phyloP scores from a whole-genome alignment of 1,140 invertebrate genomes.

The Parasteatoda tepidariorum region DNA sequence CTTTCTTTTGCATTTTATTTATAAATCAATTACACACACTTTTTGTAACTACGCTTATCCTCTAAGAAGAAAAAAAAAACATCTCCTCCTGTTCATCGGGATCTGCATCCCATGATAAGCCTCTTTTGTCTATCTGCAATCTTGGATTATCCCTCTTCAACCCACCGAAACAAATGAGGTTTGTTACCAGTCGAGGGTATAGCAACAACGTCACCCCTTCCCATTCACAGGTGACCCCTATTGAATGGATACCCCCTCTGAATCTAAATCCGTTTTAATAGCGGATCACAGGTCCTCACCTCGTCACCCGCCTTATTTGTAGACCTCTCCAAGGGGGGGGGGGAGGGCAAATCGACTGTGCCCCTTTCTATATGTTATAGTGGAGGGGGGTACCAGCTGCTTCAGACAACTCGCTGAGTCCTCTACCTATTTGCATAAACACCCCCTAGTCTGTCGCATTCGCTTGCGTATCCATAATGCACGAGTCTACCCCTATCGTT shows the following conservation, averaged over 20 bases:
- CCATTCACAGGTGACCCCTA: conserved; percentile 30
- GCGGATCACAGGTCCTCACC: conserved; percentile 27
- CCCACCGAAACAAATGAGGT: background rate
- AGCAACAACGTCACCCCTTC: background rate
- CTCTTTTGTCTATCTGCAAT: background rate
- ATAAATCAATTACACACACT: too few relatives aligned
- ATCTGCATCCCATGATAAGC: too few relatives aligned
- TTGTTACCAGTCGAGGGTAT: background rate
- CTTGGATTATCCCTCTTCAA: background rate
- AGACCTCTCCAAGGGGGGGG: background rate
- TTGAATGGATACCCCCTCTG: background rate
- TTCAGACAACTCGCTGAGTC: conserved; percentile 33
- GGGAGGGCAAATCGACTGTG: conserved; percentile 22
- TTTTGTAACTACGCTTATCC: too few relatives aligned
- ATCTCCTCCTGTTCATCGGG: too few relatives aligned
- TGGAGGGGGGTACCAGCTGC: conserved; percentile 20
- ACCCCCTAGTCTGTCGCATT: conserved; percentile 26
- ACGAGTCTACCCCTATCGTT: background rate
- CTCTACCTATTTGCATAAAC: conserved; percentile 53
- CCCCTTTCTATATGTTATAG: conserved; percentile 16
- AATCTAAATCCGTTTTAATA: conserved; percentile 40
- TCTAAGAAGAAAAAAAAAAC: too few relatives aligned
- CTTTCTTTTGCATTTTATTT: too few relatives aligned
- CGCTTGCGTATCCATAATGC: conserved; percentile 9
- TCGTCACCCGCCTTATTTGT: conserved; percentile 34